Conservation (phyloP, 2,888 invertebrate species). For the Spisula solida region DNA sequence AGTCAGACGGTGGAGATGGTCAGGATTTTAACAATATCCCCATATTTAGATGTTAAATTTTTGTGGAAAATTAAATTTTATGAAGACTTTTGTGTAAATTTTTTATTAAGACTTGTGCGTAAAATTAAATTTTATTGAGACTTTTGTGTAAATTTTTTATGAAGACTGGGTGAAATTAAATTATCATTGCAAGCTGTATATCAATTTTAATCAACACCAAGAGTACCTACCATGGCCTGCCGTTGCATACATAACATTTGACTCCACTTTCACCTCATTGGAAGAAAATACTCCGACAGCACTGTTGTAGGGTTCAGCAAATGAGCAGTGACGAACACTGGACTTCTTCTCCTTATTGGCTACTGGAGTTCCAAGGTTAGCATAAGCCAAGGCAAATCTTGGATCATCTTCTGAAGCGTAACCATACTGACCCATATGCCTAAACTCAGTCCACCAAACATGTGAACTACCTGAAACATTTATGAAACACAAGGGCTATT, state of each 20-base stretch:
- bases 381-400: conserved; percentile 77
- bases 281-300: conserved; percentile 81
- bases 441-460: conserved; percentile 79
- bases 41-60: no score
- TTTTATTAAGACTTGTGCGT: no score
- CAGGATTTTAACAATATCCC: no score
- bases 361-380: conserved; percentile 66
- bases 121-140: no score
- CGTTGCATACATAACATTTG: conserved; percentile 82
- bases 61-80: no score
- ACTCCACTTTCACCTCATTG: conserved; percentile 71
- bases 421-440: conserved; percentile 81
- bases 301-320: conserved; percentile 77
- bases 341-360: conserved; percentile 71
- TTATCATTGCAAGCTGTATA: no score
- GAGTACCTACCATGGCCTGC: conserved; percentile 77
- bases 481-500: neutral
- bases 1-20: no score
- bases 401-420: conserved; percentile 77
- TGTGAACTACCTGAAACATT: conserved; percentile 78
- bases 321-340: conserved; percentile 75
- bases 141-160: no score
- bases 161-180: no score
- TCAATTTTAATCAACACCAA: neutral
- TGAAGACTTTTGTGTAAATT: no score